These are phyloP conservation scores for Chaetorhynchus papuensis DNA, from an alignment of 2,113 vertebrate genomes.

Conservation along the genomic window DNA sequence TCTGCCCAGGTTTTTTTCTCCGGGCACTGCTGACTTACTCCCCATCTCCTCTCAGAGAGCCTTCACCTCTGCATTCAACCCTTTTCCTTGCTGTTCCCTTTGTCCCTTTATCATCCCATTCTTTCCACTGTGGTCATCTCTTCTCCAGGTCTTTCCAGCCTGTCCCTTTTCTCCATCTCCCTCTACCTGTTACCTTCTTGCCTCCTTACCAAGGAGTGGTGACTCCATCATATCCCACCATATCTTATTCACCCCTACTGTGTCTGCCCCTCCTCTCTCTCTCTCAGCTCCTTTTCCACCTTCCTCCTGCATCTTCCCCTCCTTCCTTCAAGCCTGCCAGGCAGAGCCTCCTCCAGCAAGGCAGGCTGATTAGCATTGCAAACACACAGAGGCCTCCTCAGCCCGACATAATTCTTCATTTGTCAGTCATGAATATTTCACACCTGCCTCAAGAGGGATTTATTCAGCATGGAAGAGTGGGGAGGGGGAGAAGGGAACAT, in stretches of 20 bases:
- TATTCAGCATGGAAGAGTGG: slow-evolving; percentile 4
- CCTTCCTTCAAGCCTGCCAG: not conserved
- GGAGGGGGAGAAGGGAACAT: not conserved
- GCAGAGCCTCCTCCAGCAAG: slow-evolving; percentile 23
- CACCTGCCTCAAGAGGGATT: slow-evolving; percentile 40
- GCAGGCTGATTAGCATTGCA: slow-evolving; percentile 31
- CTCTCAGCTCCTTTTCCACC: not conserved
- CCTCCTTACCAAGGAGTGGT: not conserved
- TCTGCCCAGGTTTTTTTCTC: not conserved
- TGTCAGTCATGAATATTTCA: slow-evolving; percentile 59
- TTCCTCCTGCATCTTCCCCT: not conserved
- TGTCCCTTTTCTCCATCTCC: not conserved
- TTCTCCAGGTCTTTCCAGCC: not conserved
- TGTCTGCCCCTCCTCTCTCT: not conserved
- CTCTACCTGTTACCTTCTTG: not conserved
- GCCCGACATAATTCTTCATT: slow-evolving; percentile 42
- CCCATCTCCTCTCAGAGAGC: not conserved
- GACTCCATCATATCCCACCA: not conserved
- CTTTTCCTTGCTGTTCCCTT: not conserved
- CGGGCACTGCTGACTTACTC: not conserved
- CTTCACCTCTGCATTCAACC: not conserved
- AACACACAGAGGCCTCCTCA: slow-evolving; percentile 27
- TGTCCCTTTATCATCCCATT: not conserved
- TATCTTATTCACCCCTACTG: not conserved
- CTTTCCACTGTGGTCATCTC: not conserved